Percentiles rank a stretch among this genome's conserved stretches.
Evolutionary conservation across 2,888 invertebrate species (phyloP).

Genomic region (Parelbella ahira): DNA sequence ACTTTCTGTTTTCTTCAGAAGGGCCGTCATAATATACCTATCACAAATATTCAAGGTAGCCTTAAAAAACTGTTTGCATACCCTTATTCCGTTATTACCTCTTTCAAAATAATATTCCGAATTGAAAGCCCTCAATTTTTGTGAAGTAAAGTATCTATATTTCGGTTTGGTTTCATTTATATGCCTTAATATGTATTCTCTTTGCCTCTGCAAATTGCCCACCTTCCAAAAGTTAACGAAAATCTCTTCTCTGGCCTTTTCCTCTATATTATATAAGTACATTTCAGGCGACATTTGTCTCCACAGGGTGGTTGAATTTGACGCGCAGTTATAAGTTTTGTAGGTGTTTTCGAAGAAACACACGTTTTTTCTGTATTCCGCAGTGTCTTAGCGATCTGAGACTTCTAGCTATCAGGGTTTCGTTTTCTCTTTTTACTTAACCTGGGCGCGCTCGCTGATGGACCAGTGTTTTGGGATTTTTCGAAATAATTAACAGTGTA

Average conservation of each 20-base stretch:
- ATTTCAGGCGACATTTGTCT: conserved; percentile 26
- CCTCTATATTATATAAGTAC: too few species aligned
- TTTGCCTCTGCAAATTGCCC: not conserved
- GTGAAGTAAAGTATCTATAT: not conserved
- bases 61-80: conserved; percentile 27
- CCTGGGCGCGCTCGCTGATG: too few species aligned
- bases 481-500: too few species aligned
- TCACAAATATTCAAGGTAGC: conserved; percentile 18
- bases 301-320: conserved; percentile 21
- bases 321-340: not conserved
- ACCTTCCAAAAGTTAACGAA: not conserved
- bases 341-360: conserved; percentile 7
- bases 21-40: conserved; percentile 13
- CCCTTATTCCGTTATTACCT: not conserved
- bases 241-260: not conserved
- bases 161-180: not conserved
- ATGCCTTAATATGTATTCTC: not conserved
- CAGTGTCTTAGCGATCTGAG: not conserved
- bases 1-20: conserved; percentile 6
- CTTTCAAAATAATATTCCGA: conserved; percentile 22
- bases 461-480: too few species aligned
- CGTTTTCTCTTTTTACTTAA: conserved; percentile 7
- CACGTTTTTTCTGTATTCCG: conserved; percentile 8
- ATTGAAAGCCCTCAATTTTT: conserved; percentile 12
- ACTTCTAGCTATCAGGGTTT: conserved; percentile 3